Conservation (phyloP, 2,888 invertebrate species). For the Athetis lepigone region DNA sequence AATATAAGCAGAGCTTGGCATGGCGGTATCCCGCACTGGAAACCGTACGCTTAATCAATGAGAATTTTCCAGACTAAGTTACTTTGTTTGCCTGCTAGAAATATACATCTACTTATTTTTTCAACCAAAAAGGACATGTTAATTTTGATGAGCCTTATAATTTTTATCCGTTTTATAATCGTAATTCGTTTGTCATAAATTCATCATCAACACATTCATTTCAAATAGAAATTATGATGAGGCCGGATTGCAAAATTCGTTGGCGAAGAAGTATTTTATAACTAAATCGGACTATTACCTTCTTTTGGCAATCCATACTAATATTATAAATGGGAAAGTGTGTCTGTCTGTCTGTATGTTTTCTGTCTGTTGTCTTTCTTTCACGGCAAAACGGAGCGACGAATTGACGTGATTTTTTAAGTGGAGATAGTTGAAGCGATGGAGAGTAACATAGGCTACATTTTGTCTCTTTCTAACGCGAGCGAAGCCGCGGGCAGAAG, state of each 20-base stretch:
- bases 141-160: background rate
- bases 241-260: too few species aligned
- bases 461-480: too few species aligned
- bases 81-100: background rate
- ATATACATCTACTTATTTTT: background rate
- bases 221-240: too few species aligned
- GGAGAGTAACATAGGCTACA: too few species aligned
- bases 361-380: too few species aligned
- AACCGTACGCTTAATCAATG: background rate
- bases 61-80: background rate
- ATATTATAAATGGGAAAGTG: too few species aligned
- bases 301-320: constrained; percentile 1
- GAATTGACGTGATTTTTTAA: too few species aligned
- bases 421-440: too few species aligned
- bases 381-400: too few species aligned
- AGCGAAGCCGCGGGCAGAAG: too few species aligned
- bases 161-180: background rate
- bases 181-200: constrained; percentile 1
- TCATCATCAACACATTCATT: too few species aligned
- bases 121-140: background rate
- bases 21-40: constrained; percentile 13
- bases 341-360: too few species aligned
- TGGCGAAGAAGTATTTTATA: background rate
- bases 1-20: constrained; percentile 30
- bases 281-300: background rate